Conservation (phyloP, 2,888 invertebrate genomes). For the Timema podura region DNA sequence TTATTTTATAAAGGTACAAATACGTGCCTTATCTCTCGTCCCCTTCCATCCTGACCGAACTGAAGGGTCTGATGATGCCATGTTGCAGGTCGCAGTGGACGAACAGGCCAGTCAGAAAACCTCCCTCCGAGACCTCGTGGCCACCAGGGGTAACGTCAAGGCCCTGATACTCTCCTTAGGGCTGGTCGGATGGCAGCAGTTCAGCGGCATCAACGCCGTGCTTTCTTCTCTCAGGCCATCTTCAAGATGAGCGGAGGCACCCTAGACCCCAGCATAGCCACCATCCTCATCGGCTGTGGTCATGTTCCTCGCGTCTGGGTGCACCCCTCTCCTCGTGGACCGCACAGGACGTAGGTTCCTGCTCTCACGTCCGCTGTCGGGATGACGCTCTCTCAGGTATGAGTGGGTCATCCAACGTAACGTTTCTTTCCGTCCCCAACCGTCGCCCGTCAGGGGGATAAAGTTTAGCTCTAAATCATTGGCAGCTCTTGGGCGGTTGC, state of each 20-base stretch:
- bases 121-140: slow-evolving; percentile 54
- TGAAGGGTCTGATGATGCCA: no score
- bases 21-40: no score
- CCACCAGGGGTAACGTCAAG: slow-evolving; percentile 65
- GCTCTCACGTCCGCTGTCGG: slow-evolving; percentile 66
- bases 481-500: no score
- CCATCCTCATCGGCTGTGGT: slow-evolving; percentile 69
- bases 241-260: slow-evolving; percentile 45
- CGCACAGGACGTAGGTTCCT: slow-evolving; percentile 69
- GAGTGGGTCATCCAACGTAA: no score
- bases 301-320: slow-evolving; percentile 64
- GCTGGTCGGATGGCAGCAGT: slow-evolving; percentile 77
- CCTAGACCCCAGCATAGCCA: not conserved
- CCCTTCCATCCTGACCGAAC: no score
- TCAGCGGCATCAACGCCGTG: slow-evolving; percentile 77
- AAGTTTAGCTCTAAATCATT: no score
- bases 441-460: no score
- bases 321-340: slow-evolving; percentile 61
- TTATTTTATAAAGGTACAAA: no score
- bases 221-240: slow-evolving; percentile 68
- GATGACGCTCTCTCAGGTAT: slow-evolving; percentile 49
- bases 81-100: slow-evolving; percentile 41
- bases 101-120: slow-evolving; percentile 43
- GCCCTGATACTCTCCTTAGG: slow-evolving; percentile 71
- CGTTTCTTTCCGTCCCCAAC: no score